Evolutionary conservation across 2,113 vertebrate species (phyloP).

Genomic region (Emberiza fucata): DNA sequence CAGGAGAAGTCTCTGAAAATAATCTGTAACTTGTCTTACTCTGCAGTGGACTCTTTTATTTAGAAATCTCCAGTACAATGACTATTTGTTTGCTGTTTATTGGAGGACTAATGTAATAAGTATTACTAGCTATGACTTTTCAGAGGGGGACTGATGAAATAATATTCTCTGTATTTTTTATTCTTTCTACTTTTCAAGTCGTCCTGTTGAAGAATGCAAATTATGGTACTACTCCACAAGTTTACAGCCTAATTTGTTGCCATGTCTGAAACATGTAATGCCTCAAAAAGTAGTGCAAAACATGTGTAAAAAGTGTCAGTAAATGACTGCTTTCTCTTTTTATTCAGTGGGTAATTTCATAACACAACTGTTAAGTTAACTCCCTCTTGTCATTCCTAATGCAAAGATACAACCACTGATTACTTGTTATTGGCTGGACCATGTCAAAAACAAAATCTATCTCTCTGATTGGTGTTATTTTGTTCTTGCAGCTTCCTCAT

Average conservation of each 20-base stretch:
- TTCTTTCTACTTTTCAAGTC: background rate
- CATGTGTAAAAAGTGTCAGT: background rate
- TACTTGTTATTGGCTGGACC: background rate
- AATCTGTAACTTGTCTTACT: background rate
- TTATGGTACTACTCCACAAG: background rate
- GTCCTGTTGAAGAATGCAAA: background rate
- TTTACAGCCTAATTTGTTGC: background rate
- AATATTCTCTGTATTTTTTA: background rate
- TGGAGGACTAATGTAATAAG: background rate
- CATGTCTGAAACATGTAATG: background rate
- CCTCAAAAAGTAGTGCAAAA: background rate
- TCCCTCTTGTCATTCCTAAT: background rate
- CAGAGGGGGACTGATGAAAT: background rate
- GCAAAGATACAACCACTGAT: background rate
- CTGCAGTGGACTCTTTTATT: background rate
- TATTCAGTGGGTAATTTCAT: background rate
- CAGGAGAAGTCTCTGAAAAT: background rate
- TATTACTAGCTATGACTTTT: background rate
- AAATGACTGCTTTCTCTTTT: background rate
- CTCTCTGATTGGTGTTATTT: background rate
- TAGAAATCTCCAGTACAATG: conserved; percentile 11
- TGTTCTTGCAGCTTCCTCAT: background rate
- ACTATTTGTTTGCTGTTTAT: conserved; percentile 35
- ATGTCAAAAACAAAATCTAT: background rate
- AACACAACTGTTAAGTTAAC: background rate